phyloP scores from a whole-genome alignment of 2,888 invertebrate genomes.

The Noctua janthe region DNA sequence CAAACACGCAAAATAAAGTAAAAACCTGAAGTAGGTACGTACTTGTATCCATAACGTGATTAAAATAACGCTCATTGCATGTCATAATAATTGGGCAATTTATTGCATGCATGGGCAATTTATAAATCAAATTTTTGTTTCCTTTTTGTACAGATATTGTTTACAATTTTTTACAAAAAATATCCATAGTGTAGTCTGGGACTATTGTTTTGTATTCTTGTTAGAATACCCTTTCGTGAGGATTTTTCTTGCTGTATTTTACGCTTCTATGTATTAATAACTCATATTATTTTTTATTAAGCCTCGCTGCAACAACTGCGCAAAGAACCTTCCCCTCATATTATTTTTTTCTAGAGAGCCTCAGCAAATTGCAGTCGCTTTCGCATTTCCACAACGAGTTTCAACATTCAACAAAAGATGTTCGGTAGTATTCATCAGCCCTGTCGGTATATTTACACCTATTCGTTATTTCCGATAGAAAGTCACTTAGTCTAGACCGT shows the following conservation, averaged over 20 bases:
- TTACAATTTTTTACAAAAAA: not conserved
- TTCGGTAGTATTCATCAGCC: not conserved
- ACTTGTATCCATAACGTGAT: constrained; percentile 1
- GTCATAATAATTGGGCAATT: constrained; percentile 35
- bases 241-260: not conserved
- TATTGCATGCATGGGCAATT: not conserved
- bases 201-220: not conserved
- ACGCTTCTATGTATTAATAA: not conserved
- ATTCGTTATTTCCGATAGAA: not conserved
- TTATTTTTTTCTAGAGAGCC: not conserved
- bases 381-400: too few relatives aligned
- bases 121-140: constrained; percentile 3
- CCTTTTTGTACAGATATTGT: not conserved
- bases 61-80: constrained; percentile 11
- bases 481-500: not conserved
- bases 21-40: not conserved
- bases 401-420: too few relatives aligned
- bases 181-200: not conserved
- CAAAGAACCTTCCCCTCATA: not conserved
- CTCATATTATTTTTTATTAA: not conserved
- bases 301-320: not conserved
- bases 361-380: too few relatives aligned
- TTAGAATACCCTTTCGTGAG: not conserved
- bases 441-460: not conserved
- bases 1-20: not conserved